Evolutionary conservation across 2,113 vertebrate species (phyloP).

Genomic region (Melozone crissalis): DNA sequence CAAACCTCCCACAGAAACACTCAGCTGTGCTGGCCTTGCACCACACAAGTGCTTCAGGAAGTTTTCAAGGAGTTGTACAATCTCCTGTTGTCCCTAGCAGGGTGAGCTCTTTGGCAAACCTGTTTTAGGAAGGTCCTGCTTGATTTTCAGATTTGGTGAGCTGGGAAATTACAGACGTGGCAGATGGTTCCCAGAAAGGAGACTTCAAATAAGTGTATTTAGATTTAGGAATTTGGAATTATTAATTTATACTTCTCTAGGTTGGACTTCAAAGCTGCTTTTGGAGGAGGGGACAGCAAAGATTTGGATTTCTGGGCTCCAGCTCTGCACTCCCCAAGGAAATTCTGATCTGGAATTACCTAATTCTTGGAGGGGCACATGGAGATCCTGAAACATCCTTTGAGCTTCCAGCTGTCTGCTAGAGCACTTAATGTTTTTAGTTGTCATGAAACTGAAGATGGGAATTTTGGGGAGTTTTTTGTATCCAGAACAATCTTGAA

Average conservation of each 20-base stretch:
- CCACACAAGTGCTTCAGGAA: background rate
- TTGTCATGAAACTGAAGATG: background rate
- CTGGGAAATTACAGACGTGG: background rate
- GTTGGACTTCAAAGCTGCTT: slow-evolving; percentile 1
- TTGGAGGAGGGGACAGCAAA: background rate
- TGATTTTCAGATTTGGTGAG: background rate
- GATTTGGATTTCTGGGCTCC: background rate
- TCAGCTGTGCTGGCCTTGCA: background rate
- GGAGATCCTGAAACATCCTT: background rate
- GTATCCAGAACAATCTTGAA: background rate
- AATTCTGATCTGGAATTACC: background rate
- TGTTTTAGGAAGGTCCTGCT: background rate
- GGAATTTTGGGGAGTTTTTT: background rate
- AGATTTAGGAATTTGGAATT: background rate
- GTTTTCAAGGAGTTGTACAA: background rate
- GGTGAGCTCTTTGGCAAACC: background rate
- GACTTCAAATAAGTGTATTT: background rate
- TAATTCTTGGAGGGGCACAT: background rate
- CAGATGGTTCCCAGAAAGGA: background rate
- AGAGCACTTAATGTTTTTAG: background rate
- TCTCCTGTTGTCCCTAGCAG: background rate
- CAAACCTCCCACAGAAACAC: slow-evolving; percentile 4
- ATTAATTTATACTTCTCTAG: background rate
- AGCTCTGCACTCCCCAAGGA: background rate
- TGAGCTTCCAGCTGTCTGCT: background rate